Evolutionary conservation across 2,888 invertebrate species (phyloP), one percentile per base, ranked within the genome.

Genomic region (Coecobrya sp.): DNA sequence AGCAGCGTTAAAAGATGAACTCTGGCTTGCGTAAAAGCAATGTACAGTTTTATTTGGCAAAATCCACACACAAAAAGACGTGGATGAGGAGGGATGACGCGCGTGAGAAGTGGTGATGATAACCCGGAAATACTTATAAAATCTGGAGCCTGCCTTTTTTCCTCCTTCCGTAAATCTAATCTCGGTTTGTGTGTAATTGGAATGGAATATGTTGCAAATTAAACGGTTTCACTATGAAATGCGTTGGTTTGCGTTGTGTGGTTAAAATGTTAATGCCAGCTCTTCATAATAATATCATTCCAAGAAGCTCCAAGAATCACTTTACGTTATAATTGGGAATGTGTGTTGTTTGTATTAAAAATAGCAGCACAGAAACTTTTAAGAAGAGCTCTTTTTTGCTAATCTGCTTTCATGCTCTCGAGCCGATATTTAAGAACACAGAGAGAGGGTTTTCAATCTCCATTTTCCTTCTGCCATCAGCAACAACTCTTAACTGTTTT

Each of bases 71-170:
- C n/a, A 36, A 13, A 10, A n/a, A 45, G 0, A n/a, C 19, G 36
- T 30, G 30, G 30, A 11, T 70, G 65, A 70, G 1, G 30, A 70
- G 5, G 16, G 25, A 5, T 22, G 25, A n/a, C n/a, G n/a, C n/a
- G n/a, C n/a, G n/a, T n/a, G 5, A 22, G 36, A 30, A 36, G 68
- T 30, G 27, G 27, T 7, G 42, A 10, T 76, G 76, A 45, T 45
- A 45, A 76, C 76, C 76, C 76, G 76, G 76, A 76, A 76, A 76
- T 42, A 30, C n/a, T n/a, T n/a, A 4, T 76, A 76, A 76, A 76
- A 49, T 25, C 45, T 49, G 19, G 45, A 49, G 45, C 45, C 76
- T 76, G 76, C 13, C 45, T 73, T 42, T 49, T 13, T 11, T 13
- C 49, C 49, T 16, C n/a, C 27, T n/a, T 27, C 27, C 27, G 1